Base-by-base conservation (phyloP, 2,888 invertebrate species). In the Dioctria rufipes region DNA sequence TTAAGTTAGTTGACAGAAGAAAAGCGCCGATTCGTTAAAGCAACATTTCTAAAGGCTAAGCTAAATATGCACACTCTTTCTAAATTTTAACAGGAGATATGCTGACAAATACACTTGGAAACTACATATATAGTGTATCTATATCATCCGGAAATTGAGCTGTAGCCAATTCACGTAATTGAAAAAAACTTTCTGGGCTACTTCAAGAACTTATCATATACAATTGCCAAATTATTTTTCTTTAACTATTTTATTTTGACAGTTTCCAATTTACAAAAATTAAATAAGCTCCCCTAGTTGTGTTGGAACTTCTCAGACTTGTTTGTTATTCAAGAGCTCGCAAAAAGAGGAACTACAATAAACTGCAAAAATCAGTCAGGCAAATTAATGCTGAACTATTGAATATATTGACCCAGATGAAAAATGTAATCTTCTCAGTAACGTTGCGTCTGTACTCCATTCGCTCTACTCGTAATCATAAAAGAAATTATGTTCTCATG, bases 381-480 rank as follows among this genome's bases (percentile, higher is more conserved):
- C 51, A 69, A 49, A 51, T 51, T 69, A 69, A 5, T 51, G 5
- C 69, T 51, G 69, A 42, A 58, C 60, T 58, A 58, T 42, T 73
- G 73, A 60, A 73, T 73, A 58, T 73, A 43, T 73, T 73, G 73
- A 73, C 73, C 73, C 42, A 73, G 60, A 73, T 73, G 73, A 58
- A 58, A 69, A 51, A 49, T 69, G n/a, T 69, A 51, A 39, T 25
- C 25, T 25, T 25, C 25, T 25, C 25, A 25, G 25, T 25, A 25
- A 25, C 25, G 25, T 25, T 25, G 25, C 25, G 25, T 25, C 25
- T 25, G 25, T 25, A 25, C 25, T 25, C 25, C 25, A 2, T 25
- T 25, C 2, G 25, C 25, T 25, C 25, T 25, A 25, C 25, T 25
- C 25, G 25, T 25, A 25, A 0, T 25, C 25, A 25, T 25, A 25